Base-by-base conservation (phyloP, 2,113 vertebrate species). In the Patagioenas fasciata region DNA sequence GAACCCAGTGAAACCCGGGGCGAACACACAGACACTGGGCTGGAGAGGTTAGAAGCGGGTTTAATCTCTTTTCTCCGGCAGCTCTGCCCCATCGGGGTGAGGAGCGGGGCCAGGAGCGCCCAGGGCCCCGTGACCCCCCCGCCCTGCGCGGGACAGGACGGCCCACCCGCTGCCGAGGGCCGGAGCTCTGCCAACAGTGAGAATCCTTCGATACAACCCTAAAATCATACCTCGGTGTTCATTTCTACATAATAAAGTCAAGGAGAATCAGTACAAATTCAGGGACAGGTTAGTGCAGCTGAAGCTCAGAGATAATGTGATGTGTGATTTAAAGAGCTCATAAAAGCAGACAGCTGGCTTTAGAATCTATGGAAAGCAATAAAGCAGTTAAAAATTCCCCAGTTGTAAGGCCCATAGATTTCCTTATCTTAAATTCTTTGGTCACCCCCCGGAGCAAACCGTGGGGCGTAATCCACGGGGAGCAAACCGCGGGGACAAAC, bases 361-460 rank as follows among this genome's bases (percentile, higher is more conserved):
- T 97, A 97, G 97, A 98, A 98, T 96, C 96, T 95, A 97, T 88
- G 81, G 89, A 96, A 98, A 96, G 91, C 81, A 95, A 97, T 97
- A 98, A 98, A 97, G 77, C 94, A 94, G 96, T 97, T 96, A 97
- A 97, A 98, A 98, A 98, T 98, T 98, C 96, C 98, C 97, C 98
- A 96, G 98, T 97, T 97, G 97, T 97, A 98, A 98, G 97, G 97
- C 97, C 95, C 70, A 96, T 97, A 95, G 95, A 97, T 98, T 98
- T 88, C 97, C 97, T 97, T 97, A 97, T 98, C 96, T 98, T 44
- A 97, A 98, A 98, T 99, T 99, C 98, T 97, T 98, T 92, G 98
- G 93, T 97, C 93, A 91, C 83, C 67, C 97, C 98, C 97, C 95
- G 98, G 97, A 97, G 97, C 96, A 95, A 89, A 89, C 60, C 42